Evolutionary conservation across 1,140 invertebrate species (phyloP).

Genomic region (Contarinia nasturtii): DNA sequence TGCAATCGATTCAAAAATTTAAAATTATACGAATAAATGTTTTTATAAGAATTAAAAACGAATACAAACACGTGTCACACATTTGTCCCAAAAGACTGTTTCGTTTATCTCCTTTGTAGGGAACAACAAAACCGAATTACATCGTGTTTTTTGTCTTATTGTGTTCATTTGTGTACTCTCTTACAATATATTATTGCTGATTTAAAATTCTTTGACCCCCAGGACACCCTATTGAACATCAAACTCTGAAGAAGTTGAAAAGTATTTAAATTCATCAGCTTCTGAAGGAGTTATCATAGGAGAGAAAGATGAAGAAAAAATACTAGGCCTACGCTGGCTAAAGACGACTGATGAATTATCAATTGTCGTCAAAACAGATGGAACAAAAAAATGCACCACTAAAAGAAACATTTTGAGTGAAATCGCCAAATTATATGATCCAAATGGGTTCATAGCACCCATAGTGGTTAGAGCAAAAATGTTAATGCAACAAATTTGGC

Average conservation of each 20-base stretch:
- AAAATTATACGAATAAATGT: too few relatives aligned
- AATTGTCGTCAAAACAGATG: neutral
- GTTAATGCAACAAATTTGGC: conserved; percentile 22
- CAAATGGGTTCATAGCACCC: conserved; percentile 21
- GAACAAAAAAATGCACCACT: conserved; percentile 5
- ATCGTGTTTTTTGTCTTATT: too few relatives aligned
- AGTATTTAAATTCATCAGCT: neutral
- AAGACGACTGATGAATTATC: neutral
- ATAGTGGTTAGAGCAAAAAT: conserved; percentile 19
- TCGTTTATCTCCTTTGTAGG: too few relatives aligned
- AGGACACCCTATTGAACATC: neutral
- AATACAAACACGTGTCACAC: too few relatives aligned
- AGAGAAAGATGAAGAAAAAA: neutral
- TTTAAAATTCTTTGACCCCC: neutral
- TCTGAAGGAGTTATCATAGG: neutral
- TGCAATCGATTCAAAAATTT: too few relatives aligned
- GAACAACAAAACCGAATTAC: too few relatives aligned
- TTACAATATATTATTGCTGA: too few relatives aligned
- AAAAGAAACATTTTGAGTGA: conserved; percentile 15
- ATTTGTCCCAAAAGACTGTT: too few relatives aligned
- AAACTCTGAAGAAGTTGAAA: neutral
- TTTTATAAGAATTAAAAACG: too few relatives aligned
- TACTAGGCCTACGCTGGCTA: neutral
- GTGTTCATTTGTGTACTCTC: too few relatives aligned
- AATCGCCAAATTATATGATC: conserved; percentile 18